Base-by-base conservation (phyloP, 2,888 invertebrate genomes). In the Trachelus iudaicus region DNA sequence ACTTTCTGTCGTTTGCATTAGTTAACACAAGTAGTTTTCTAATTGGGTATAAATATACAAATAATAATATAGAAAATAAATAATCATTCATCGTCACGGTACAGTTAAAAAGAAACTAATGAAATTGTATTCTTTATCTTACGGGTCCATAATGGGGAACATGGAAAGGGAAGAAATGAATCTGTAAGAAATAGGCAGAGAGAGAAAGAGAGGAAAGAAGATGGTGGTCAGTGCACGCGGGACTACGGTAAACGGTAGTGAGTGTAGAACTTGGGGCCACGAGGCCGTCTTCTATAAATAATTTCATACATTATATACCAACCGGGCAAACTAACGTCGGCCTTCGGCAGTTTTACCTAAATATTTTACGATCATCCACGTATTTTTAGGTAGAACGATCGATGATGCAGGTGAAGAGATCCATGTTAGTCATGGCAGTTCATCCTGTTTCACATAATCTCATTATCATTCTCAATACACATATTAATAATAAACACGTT, bases 271-370 rank as follows among this genome's bases (percentile, higher is more conserved):
- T 76, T 40, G 76, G 40, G 75, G 81, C 83, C 83, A 83, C 83
- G 86, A 86, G 85, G 84, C 82, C 81, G 83, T 77, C 81, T 81
- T 89, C 90, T 89, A 90, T 89, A 89, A 90, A 90, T 90, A 90
- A 86, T 86, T 85, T 84, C 81, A 86, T 83, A 82, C 86, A 83
- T 82, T 84, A 83, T 82, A 82, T 73, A 76, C 77, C 75, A 23
- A 73, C 34, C 77, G 71, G 37, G 69, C 40, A 71, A 81, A 82
- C 76, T 73, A 78, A 80, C 78, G 80, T 75, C 80, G 79, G 79
- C 81, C 80, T 79, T 82, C 37, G 56, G 13, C 69, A 73, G 76
- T 76, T 81, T 82, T 79, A 76, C 77, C 79, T 77, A 73, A 82
- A 83, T 81, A 84, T 83, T 80, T 81, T 81, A 73, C 77, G 78